Conservation (phyloP, 2,888 invertebrate species). For the Chrysolina haemoptera region DNA sequence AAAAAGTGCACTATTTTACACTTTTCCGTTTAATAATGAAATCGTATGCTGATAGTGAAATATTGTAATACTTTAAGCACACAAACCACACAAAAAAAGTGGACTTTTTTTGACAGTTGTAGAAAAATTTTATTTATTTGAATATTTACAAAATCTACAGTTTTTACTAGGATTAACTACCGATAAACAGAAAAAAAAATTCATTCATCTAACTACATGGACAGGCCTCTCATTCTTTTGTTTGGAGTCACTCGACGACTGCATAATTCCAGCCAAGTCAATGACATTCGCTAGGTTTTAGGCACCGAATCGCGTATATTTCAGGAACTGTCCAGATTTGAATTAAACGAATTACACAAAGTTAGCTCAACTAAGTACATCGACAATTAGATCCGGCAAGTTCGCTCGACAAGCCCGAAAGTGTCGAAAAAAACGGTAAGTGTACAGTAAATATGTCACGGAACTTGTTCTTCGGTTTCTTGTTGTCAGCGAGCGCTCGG, state of each 20-base stretch:
- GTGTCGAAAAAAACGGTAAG: slow-evolving; percentile 13
- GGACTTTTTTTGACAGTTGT: no score
- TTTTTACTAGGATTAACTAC: no score
- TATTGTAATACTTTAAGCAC: no score
- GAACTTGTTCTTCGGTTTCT: background rate
- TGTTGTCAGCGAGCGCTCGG: background rate
- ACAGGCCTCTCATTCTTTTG: background rate
- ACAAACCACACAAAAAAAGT: no score
- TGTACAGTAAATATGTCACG: background rate
- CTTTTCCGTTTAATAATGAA: no score
- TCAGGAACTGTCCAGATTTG: slow-evolving; percentile 1
- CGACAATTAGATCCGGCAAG: slow-evolving; percentile 5
- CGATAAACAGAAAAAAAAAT: background rate
- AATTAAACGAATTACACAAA: slow-evolving; percentile 3
- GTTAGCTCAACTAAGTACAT: slow-evolving; percentile 2
- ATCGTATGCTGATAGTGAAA: no score
- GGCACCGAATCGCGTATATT: background rate
- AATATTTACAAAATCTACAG: no score
- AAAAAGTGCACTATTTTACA: no score
- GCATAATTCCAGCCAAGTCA: background rate
- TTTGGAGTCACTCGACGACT: background rate
- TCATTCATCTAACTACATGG: background rate
- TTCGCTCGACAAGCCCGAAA: slow-evolving; percentile 1
- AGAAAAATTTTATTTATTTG: no score
- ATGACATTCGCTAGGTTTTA: background rate